Base-by-base conservation (phyloP, 2,888 invertebrate genomes). In the Lepidocyrtoides sp. region DNA sequence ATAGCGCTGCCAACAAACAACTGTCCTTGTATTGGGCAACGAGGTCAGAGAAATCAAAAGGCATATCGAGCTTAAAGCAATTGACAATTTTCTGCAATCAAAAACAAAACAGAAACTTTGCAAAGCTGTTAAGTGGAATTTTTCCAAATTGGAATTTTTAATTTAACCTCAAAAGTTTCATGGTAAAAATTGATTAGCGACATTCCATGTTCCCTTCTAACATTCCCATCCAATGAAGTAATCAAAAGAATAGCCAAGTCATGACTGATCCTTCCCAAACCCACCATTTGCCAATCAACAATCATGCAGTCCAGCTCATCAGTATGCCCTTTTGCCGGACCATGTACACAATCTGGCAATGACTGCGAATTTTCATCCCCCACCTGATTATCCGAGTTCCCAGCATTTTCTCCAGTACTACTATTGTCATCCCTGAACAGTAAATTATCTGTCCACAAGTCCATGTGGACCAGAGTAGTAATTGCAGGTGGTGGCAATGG, bases 371-470 rank as follows among this genome's bases (percentile, higher is more conserved):
- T n/a, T n/a, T n/a, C n/a, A 57, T 14, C 12, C n/a, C 2, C 12
- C 48, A 48, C 12, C 14, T 57, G 10, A 57, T 57, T 57, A 10
- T 5, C 57, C 2, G 2, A 10, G 12, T 29, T n/a, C 3, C 8
- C 66, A 36, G 32, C 32, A 20, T n/a, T 8, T 8, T 2, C n/a
- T 5, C 26, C 12, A 12, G 7, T 29, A 23, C 4, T 75, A 7
- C 89, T 93, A 10, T 92, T 92, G n/a, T 89, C 89, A n/a, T 92
- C 88, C 12, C 93, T 87, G 83, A 94, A 94, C 2, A 94, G 93
- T 17, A 94, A 91, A 91, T 94, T 94, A 84, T 94, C 94, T 77
- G 94, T 94, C 94, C 94, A 94, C 66, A 94, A 94, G 91, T 94
- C 94, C 93, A 94, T 94, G 87, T 94, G 94, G 0, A 94, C 92